phyloP scores from a whole-genome alignment of 2,888 invertebrate species.

The Pandemis corylana region DNA sequence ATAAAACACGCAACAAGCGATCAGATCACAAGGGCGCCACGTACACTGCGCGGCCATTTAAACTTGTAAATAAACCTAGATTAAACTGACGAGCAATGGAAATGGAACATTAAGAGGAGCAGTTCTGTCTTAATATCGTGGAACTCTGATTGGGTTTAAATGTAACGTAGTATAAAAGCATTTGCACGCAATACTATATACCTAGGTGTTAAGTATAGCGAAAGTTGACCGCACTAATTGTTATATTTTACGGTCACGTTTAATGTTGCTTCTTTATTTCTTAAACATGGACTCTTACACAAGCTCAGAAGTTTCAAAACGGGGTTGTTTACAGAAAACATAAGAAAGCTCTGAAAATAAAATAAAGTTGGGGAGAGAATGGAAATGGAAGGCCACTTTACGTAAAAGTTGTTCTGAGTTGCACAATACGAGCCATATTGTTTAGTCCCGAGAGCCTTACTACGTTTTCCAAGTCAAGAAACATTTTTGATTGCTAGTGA shows the following conservation, averaged over 20 bases:
- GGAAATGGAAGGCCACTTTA: neutral
- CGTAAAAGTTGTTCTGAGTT: neutral
- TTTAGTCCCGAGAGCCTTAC: too few species aligned
- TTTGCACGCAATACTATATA: neutral
- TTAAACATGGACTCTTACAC: neutral
- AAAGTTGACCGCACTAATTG: neutral
- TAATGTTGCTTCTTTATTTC: neutral
- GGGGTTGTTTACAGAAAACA: neutral
- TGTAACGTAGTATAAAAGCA: neutral
- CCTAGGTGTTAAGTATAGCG: neutral
- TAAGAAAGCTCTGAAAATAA: neutral
- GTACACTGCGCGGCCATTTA: neutral
- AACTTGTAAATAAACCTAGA: neutral
- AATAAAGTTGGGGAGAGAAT: neutral
- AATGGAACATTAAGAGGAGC: neutral
- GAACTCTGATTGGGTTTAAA: neutral
- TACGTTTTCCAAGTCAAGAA: too few species aligned
- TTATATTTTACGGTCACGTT: conserved; percentile 3
- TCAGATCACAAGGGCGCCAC: neutral
- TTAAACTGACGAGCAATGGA: neutral
- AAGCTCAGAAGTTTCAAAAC: neutral
- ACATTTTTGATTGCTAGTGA: too few species aligned
- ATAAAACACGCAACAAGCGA: conserved; percentile 17
- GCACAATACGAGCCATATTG: too few species aligned
- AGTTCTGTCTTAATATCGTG: neutral